Conservation (phyloP, 2,888 invertebrate genomes). For the Xestobium rufovillosum region DNA sequence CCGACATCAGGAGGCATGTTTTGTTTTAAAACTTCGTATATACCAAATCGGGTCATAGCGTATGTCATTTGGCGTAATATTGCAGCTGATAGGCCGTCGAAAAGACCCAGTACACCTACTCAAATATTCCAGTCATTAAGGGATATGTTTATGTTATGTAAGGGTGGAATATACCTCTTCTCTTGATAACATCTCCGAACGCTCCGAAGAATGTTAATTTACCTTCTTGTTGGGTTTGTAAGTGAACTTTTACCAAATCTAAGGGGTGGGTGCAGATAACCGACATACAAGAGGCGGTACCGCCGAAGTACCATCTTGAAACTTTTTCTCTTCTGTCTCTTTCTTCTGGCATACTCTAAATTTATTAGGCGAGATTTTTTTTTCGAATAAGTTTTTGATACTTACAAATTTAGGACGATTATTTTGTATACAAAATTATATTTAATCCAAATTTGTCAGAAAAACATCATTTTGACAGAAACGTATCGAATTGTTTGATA, state of each 20-base stretch:
- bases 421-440: no score
- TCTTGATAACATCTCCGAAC: neutral
- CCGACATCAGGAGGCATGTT: conserved; percentile 37
- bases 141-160: no score
- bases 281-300: neutral
- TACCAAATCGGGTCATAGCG: conserved; percentile 63
- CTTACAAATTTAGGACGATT: no score
- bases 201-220: neutral
- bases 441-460: no score
- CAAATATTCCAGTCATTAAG: no score
- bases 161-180: neutral
- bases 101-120: conserved; percentile 75
- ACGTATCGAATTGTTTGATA: no score
- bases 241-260: neutral
- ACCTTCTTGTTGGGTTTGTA: conserved; percentile 1
- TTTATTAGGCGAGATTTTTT: no score
- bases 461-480: no score
- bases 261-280: neutral
- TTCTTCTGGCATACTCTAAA: no score
- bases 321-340: neutral
- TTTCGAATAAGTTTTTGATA: no score
- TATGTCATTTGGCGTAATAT: conserved; percentile 87
- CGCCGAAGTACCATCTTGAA: conserved; percentile 2
- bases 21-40: conserved; percentile 69
- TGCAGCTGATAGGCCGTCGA: conserved; percentile 92